Conservation (phyloP, 2,888 invertebrate genomes). For the Drosophila austrosaltans region DNA sequence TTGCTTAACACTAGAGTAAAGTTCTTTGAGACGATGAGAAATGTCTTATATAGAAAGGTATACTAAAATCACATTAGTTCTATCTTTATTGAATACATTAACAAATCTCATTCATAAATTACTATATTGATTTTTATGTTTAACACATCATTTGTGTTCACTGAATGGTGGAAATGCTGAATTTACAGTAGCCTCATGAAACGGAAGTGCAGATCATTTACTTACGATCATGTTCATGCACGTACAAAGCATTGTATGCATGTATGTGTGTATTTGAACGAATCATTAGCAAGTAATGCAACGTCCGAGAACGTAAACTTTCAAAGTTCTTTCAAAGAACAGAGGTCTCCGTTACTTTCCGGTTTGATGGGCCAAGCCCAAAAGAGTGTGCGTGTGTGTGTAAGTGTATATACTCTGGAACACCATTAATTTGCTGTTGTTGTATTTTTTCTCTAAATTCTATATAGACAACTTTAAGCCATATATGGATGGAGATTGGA, state of each 20-base stretch:
- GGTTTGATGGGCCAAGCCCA: slow-evolving; percentile 63
- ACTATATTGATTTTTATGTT: background rate
- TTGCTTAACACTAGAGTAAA: background rate
- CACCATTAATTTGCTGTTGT: slow-evolving; percentile 56
- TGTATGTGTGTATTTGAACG: background rate
- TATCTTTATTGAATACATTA: background rate
- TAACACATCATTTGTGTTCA: slow-evolving; percentile 13
- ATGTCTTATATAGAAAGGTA: background rate
- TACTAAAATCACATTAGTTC: background rate
- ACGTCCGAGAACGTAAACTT: slow-evolving; percentile 23
- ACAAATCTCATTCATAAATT: slow-evolving; percentile 8
- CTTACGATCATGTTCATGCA: background rate
- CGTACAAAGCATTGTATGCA: background rate
- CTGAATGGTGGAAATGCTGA: background rate
- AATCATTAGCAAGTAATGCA: slow-evolving; percentile 15
- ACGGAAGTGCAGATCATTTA: slow-evolving; percentile 20
- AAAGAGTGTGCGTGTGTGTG: slow-evolving; percentile 17
- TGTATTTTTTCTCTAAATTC: slow-evolving; percentile 36
- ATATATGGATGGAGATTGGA: slow-evolving; percentile 47
- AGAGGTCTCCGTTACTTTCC: slow-evolving; percentile 57
- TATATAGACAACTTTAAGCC: slow-evolving; percentile 48
- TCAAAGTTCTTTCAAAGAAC: slow-evolving; percentile 25
- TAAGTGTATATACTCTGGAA: slow-evolving; percentile 23
- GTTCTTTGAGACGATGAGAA: background rate
- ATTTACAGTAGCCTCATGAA: background rate